phyloP scores from a whole-genome alignment of 2,797 vertebrate species.

The Eidolon dupreanum region DNA sequence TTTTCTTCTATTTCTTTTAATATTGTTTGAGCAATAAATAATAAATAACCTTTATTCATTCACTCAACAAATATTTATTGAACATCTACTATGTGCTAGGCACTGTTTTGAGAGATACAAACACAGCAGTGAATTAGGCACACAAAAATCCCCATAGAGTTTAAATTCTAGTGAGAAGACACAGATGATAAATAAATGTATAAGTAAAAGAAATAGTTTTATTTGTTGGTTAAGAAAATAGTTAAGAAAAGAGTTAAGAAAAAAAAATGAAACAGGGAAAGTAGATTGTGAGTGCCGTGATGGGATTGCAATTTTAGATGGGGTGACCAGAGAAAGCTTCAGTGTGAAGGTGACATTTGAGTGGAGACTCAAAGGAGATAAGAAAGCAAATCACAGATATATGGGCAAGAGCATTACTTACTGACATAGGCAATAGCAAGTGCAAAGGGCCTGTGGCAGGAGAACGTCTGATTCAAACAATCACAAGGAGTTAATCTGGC shows the following conservation, averaged over 20 bases:
- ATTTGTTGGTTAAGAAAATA: background rate
- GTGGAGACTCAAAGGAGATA: background rate
- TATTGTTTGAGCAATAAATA: background rate
- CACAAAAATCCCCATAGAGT: background rate
- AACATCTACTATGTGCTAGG: background rate
- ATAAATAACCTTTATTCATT: background rate
- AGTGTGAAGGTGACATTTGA: background rate
- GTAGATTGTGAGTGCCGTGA: background rate
- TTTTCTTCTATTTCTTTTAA: background rate
- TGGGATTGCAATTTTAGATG: background rate
- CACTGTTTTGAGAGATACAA: background rate
- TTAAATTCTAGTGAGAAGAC: background rate
- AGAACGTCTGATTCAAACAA: background rate
- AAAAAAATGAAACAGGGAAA: background rate
- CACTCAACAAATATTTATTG: background rate
- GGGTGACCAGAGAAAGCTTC: background rate
- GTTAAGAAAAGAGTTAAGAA: background rate
- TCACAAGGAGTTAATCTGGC: background rate
- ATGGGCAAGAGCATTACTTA: background rate
- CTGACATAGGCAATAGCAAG: background rate
- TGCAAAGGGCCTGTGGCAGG: background rate
- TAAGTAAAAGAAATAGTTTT: background rate
- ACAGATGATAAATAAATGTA: background rate
- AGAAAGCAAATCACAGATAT: background rate
- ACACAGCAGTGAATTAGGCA: background rate